Evolutionary conservation across 2,888 invertebrate genomes (phyloP).

Genomic region (Rhagonycha fulva): DNA sequence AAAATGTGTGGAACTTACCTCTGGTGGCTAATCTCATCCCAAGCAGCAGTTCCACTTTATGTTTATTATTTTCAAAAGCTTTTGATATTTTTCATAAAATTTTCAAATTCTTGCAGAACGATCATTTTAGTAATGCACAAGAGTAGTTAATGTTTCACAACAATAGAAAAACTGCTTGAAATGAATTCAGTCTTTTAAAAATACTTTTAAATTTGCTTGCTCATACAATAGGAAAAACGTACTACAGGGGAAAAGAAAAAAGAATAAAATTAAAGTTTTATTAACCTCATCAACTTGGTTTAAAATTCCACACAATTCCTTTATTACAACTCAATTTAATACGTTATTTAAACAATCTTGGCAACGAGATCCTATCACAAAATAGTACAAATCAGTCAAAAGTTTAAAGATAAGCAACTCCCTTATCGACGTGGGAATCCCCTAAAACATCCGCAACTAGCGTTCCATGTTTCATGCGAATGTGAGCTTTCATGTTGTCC

Average conservation of each 20-base stretch:
- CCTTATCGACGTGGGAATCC: slow-evolving; percentile 13
- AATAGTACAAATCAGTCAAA: not conserved
- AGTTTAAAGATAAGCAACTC: slow-evolving; percentile 16
- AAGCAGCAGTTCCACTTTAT: not conserved
- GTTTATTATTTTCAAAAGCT: not conserved
- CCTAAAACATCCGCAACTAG: slow-evolving; percentile 25
- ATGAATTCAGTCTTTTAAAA: too few species aligned
- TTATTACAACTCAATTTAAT: not conserved
- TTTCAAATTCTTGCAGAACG: not conserved
- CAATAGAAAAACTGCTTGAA: too few species aligned
- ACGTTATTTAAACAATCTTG: not conserved
- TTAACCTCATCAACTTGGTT: not conserved
- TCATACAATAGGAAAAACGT: not conserved
- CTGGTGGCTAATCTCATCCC: not conserved
- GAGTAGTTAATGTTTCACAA: too few species aligned
- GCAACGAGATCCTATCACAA: not conserved
- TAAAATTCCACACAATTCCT: not conserved
- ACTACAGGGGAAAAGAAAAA: not conserved
- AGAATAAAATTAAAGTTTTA: not conserved
- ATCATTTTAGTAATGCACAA: not conserved
- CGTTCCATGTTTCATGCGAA: slow-evolving; percentile 63
- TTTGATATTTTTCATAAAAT: not conserved
- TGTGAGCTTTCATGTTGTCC: slow-evolving; percentile 70
- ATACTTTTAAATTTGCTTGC: not conserved
- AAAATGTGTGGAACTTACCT: not conserved